phyloP scores from a whole-genome alignment of 2,113 vertebrate species.

The Cathartes aura region DNA sequence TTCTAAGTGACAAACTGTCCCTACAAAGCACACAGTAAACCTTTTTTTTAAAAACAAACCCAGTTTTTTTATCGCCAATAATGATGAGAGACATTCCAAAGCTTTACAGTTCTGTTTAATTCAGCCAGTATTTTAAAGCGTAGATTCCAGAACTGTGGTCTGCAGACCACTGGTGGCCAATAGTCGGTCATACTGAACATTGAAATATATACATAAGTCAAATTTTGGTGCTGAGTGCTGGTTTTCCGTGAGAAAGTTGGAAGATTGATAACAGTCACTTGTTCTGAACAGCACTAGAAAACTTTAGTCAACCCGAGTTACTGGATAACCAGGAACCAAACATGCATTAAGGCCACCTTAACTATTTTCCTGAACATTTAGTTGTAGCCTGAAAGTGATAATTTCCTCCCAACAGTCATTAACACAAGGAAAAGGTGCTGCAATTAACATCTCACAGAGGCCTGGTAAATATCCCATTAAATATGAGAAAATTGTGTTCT shows the following conservation, averaged over 20 bases:
- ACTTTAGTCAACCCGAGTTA: neutral
- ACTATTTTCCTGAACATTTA: neutral
- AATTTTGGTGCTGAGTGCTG: neutral
- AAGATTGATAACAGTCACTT: neutral
- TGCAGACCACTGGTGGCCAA: neutral
- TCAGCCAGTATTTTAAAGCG: neutral
- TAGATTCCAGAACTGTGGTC: neutral
- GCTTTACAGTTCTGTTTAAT: neutral
- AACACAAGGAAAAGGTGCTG: neutral
- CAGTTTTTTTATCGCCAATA: neutral
- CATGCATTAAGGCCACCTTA: neutral
- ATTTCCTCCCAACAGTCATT: neutral
- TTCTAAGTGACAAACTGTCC: neutral
- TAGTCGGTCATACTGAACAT: neutral
- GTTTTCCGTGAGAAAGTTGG: neutral
- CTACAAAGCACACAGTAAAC: neutral
- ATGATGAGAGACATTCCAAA: neutral
- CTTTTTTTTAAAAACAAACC: neutral
- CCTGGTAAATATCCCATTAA: neutral
- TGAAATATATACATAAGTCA: neutral
- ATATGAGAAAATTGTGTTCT: neutral
- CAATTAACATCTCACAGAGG: neutral
- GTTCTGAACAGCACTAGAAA: neutral
- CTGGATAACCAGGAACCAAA: neutral
- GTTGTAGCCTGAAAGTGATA: neutral